Conservation (phyloP, 2,113 vertebrate genomes). For the Orycteropus afer region DNA sequence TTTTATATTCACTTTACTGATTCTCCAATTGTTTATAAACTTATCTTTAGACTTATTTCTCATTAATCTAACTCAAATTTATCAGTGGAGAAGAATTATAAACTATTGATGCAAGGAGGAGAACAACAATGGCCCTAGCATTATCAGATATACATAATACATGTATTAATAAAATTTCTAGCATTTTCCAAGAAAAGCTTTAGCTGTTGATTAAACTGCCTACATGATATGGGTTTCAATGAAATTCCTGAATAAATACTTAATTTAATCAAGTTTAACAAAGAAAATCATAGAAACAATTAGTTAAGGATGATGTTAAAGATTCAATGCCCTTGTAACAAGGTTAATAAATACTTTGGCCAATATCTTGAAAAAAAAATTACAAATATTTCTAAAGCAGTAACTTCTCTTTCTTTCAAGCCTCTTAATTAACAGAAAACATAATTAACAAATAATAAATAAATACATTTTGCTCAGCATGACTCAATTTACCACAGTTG, state of each 20-base stretch:
- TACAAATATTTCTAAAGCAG: not conserved
- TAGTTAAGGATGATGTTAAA: not conserved
- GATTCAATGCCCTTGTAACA: not conserved
- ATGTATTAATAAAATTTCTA: slow-evolving; percentile 32
- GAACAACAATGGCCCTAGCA: not conserved
- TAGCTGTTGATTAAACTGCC: not conserved
- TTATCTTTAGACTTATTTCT: slow-evolving; percentile 71
- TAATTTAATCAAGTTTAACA: slow-evolving; percentile 37
- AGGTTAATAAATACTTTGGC: not conserved
- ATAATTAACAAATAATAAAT: not conserved
- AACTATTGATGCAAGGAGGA: slow-evolving; percentile 40
- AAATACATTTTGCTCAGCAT: not conserved
- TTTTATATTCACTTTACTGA: slow-evolving; percentile 46
- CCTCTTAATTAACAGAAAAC: slow-evolving; percentile 38
- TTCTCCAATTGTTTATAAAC: slow-evolving; percentile 6
- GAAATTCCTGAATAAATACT: not conserved
- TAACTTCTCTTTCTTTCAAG: not conserved
- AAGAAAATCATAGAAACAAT: not conserved
- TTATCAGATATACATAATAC: slow-evolving; percentile 26
- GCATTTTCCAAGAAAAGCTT: slow-evolving; percentile 33
- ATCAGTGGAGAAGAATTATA: slow-evolving; percentile 13
- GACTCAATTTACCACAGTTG: not conserved
- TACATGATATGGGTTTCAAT: not conserved
- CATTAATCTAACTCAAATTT: slow-evolving; percentile 53
- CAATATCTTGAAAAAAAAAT: not conserved